Conservation (phyloP, 2,113 vertebrate genomes). For the Apaloderma vittatum region DNA sequence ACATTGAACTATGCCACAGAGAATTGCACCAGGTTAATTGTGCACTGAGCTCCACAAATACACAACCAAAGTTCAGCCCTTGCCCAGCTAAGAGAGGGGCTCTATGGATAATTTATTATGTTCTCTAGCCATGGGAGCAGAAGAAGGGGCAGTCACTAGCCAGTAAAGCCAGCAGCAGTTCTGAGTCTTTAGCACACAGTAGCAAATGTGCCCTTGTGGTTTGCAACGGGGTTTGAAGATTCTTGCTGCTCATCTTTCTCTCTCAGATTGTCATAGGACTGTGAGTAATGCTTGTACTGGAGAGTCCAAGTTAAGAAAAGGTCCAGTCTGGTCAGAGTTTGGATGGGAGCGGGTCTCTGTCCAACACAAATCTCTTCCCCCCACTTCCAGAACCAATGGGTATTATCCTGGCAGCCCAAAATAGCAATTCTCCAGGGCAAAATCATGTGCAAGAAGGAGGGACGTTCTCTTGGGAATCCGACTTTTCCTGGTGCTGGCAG, state of each 20-base stretch:
- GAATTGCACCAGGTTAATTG: neutral
- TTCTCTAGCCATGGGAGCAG: neutral
- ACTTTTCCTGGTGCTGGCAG: neutral
- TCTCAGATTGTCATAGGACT: neutral
- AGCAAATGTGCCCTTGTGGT: neutral
- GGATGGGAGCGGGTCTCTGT: neutral
- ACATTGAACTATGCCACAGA: neutral
- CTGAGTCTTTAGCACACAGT: neutral
- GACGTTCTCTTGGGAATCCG: neutral
- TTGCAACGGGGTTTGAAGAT: neutral
- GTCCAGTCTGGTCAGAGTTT: neutral
- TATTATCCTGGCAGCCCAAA: neutral
- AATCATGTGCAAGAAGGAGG: neutral
- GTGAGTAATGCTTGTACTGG: neutral
- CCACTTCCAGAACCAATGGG: neutral
- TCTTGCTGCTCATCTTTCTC: neutral
- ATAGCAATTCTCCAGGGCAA: neutral
- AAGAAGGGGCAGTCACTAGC: neutral
- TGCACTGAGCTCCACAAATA: conserved; percentile 3
- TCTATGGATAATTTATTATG: neutral
- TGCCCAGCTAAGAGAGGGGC: neutral
- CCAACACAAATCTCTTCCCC: neutral
- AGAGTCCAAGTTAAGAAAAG: neutral
- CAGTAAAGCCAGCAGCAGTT: neutral
- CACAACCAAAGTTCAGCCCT: neutral